Percentiles rank a stretch among this genome's conserved stretches.
Conservation (phyloP, 2,888 invertebrate species). For the Harpalus rubripes region DNA sequence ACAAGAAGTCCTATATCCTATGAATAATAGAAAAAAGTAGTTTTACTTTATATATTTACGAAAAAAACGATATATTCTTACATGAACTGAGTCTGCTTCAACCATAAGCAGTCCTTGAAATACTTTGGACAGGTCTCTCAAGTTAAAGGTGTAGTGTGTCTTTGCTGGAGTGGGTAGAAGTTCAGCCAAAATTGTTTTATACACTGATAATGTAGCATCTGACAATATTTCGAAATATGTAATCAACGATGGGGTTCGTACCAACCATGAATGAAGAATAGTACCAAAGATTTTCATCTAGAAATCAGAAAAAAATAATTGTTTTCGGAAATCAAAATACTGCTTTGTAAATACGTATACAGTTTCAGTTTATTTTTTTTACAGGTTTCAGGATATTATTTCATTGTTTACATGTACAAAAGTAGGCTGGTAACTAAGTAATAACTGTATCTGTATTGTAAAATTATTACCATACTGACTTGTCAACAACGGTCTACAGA, state of each 20-base stretch:
- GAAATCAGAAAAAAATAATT: not conserved
- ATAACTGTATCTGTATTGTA: too few relatives aligned
- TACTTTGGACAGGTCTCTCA: conserved; percentile 91
- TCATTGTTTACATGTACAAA: too few relatives aligned
- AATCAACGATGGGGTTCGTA: conserved; percentile 72
- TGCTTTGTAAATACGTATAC: too few relatives aligned
- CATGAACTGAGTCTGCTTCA: conserved; percentile 82
- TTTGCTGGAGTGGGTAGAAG: conserved; percentile 93
- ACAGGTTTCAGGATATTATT: too few relatives aligned
- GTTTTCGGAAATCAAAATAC: too few relatives aligned
- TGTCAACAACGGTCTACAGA: too few relatives aligned
- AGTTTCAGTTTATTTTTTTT: too few relatives aligned
- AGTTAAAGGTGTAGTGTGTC: conserved; percentile 94
- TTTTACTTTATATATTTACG: too few relatives aligned
- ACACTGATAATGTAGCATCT: conserved; percentile 84
- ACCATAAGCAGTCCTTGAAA: conserved; percentile 89
- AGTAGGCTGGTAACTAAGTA: too few relatives aligned
- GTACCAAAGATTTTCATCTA: conserved; percentile 81
- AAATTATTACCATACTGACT: too few relatives aligned
- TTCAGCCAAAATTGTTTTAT: conserved; percentile 83
- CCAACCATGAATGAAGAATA: conserved; percentile 85
- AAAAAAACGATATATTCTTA: conserved; percentile 75
- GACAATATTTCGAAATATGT: conserved; percentile 79
- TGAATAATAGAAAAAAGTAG: not conserved
- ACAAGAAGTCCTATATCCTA: conserved; percentile 6